Base-by-base conservation (phyloP, 2,113 vertebrate genomes). In the Meriones unguiculatus region DNA sequence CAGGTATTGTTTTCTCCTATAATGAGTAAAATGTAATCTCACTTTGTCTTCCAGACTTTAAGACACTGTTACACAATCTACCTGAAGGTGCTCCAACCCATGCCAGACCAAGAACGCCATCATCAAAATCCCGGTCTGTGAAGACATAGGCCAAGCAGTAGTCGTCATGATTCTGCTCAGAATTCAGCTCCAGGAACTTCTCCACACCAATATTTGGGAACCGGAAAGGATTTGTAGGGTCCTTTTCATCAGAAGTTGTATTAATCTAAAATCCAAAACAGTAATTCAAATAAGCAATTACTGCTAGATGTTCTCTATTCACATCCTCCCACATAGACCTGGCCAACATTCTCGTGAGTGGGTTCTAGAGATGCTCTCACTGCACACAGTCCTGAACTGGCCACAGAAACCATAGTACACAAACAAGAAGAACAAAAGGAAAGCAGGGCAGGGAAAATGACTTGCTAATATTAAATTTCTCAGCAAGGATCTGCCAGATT, bases 111-210 rank as follows among this genome's bases (percentile, higher is more conserved):
- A 99, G 98, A 80, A 99, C 99, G 5, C 99, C 99, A 69, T 99
- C 99, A 92, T 99, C 99, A 98, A 99, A 99, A 98, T 99, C 99
- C 95, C 99, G 98, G 98, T 99, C 99, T 1, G 99, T 99, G 98
- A 99, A 99, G 95, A 99, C 99, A 92, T 99, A 99, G 96, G 99
- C 99, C 98, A 99, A 98, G 97, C 99, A 99, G 98, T 99, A 99
- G 98, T 99, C 99, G 75, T 99, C 99, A 1, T 99, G 99, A 98
- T 99, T 99, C 99, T 99, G 99, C 93, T 99, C 99, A 0, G 99
- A 99, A 98, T 99, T 99, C 96, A 99, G 98, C 96, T 99, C 99
- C 97, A 99, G 98, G 96, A 99, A 99, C 98, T 99, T 99, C 97
- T 99, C 99, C 98, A 99, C 99, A 0, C 99, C 99, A 90, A 99